These are phyloP conservation scores for Crypturellus tataupa DNA, from an alignment of 2,797 vertebrate genomes.

Conservation along the genomic window DNA sequence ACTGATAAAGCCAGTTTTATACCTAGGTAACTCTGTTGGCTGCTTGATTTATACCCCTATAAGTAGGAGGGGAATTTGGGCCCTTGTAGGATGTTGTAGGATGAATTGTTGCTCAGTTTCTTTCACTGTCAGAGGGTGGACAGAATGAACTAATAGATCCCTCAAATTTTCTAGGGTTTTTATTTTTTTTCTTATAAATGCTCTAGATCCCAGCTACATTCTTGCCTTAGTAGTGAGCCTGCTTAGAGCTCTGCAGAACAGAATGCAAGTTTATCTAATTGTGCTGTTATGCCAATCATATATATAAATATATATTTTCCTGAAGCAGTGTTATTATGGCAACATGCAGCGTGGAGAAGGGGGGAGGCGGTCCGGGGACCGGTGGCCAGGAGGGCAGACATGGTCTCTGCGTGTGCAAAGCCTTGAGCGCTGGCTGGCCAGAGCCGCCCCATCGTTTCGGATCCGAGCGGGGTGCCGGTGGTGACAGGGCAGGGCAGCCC, in stretches of 20 bases:
- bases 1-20: slow-evolving; percentile 39
- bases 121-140: background rate
- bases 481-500: accelerated
- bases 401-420: accelerated
- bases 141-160: background rate
- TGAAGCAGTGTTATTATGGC: background rate
- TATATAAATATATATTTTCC: background rate
- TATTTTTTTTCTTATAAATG: background rate
- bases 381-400: background rate
- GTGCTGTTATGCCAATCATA: accelerated
- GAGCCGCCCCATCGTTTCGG: background rate
- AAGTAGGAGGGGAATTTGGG: slow-evolving; percentile 44
- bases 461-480: accelerated
- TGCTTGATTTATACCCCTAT: background rate
- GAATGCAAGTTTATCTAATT: background rate
- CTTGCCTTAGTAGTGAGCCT: background rate
- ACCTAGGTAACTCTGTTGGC: slow-evolving; percentile 2
- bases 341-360: accelerated
- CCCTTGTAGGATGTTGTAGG: background rate
- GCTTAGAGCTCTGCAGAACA: background rate
- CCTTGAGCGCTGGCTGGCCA: background rate
- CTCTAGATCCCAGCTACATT: background rate
- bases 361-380: background rate
- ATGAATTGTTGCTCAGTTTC: slow-evolving; percentile 1
- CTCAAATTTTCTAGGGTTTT: background rate